Evolutionary conservation across 2,113 vertebrate species (phyloP).

Genomic region (Dasyornis broadbenti): DNA sequence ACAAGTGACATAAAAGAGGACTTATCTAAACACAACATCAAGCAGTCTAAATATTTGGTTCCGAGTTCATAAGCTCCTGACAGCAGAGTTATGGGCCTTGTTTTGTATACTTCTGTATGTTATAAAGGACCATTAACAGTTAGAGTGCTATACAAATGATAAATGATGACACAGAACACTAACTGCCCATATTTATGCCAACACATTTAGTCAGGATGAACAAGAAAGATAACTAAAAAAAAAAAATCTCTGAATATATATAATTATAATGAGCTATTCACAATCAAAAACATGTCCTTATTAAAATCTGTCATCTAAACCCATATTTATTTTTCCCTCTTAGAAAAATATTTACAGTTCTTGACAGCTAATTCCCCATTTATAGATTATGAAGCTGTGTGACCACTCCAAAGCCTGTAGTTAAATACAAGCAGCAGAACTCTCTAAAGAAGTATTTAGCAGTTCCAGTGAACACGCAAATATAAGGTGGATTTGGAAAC

Average conservation of each 20-base stretch:
- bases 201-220: neutral
- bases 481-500: neutral
- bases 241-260: neutral
- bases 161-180: constrained; percentile 6
- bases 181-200: constrained; percentile 4
- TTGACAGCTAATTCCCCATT: constrained; percentile 19
- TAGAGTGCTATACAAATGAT: constrained; percentile 8
- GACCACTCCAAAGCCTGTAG: neutral
- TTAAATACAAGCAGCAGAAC: neutral
- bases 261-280: constrained; percentile 18
- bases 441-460: neutral
- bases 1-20: neutral
- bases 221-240: neutral
- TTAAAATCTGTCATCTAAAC: constrained; percentile 15
- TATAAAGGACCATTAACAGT: neutral
- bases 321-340: neutral
- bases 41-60: neutral
- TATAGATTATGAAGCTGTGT: neutral
- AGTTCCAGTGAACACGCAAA: neutral
- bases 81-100: neutral
- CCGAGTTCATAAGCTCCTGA: neutral
- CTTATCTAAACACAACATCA: neutral
- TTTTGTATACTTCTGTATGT: neutral
- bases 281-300: constrained; percentile 13
- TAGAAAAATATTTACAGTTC: constrained; percentile 29